phyloP scores from a whole-genome alignment of 2,113 vertebrate genomes.

The Myanophis thanlyinensis region DNA sequence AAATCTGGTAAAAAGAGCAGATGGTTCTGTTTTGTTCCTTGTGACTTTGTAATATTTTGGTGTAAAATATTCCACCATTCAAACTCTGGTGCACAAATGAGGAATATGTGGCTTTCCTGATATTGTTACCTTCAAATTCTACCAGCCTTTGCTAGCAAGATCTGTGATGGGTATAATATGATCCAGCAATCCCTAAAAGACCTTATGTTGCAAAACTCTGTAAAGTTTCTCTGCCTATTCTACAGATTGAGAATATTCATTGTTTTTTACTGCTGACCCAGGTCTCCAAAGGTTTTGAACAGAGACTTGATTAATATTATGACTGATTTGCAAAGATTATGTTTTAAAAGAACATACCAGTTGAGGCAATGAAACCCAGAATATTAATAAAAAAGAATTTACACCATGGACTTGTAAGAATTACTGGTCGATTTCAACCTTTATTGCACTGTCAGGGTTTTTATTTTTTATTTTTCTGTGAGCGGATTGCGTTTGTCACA shows the following conservation, averaged over 20 bases:
- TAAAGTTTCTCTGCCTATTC: constrained; percentile 2
- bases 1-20: neutral
- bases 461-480: neutral
- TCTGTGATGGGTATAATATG: neutral
- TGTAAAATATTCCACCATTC: neutral
- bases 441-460: constrained; percentile 16
- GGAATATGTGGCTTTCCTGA: neutral
- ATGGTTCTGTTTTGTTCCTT: neutral
- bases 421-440: constrained; percentile 54
- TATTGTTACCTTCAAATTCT: neutral
- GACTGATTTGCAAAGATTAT: constrained; percentile 6
- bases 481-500: neutral
- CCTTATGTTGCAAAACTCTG: neutral
- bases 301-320: constrained; percentile 8
- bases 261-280: constrained; percentile 19
- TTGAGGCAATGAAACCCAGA: constrained; percentile 1
- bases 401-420: neutral
- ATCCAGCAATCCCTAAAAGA: neutral
- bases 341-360: constrained; percentile 22
- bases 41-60: neutral
- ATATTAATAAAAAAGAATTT: constrained; percentile 8
- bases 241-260: constrained; percentile 29
- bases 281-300: constrained; percentile 24
- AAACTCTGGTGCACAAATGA: neutral
- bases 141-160: neutral